Conservation (phyloP, 2,797 vertebrate species). For the Enteromius thamalakanensis region DNA sequence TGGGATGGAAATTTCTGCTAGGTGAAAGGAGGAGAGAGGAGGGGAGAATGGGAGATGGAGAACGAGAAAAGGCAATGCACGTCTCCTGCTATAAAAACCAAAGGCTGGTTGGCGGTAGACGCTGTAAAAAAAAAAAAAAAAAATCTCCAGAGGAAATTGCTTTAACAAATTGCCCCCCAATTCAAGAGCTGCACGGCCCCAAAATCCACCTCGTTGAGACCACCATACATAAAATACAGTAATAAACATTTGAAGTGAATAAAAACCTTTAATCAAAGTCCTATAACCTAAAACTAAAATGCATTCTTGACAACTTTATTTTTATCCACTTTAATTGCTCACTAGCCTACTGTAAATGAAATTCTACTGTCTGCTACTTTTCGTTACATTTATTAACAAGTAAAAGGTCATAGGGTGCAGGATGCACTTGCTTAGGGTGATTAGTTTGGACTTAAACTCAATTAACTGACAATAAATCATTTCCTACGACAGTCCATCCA, state of each 20-base stretch:
- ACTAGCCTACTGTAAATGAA: not conserved
- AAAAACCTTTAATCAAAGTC: not conserved
- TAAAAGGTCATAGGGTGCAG: constrained; percentile 49
- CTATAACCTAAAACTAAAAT: not conserved
- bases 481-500: not conserved
- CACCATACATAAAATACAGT: constrained; percentile 1
- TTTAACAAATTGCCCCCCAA: constrained; percentile 30
- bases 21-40: constrained; percentile 72
- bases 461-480: constrained; percentile 7
- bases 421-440: constrained; percentile 1
- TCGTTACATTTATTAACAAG: not conserved
- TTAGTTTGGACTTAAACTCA: constrained; percentile 12
- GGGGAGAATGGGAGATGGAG: constrained; percentile 14
- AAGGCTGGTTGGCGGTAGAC: constrained; percentile 5
- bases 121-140: constrained; percentile 13
- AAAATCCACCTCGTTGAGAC: not conserved
- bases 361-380: not conserved
- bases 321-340: not conserved
- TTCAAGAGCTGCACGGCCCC: not conserved
- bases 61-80: constrained; percentile 41
- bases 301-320: not conserved
- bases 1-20: constrained; percentile 77
- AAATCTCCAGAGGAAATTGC: constrained; percentile 28
- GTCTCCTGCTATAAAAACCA: constrained; percentile 26
- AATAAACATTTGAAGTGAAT: not conserved